Evolutionary conservation across 2,888 invertebrate species (phyloP).

Genomic region (Lithophane semibrunnea): DNA sequence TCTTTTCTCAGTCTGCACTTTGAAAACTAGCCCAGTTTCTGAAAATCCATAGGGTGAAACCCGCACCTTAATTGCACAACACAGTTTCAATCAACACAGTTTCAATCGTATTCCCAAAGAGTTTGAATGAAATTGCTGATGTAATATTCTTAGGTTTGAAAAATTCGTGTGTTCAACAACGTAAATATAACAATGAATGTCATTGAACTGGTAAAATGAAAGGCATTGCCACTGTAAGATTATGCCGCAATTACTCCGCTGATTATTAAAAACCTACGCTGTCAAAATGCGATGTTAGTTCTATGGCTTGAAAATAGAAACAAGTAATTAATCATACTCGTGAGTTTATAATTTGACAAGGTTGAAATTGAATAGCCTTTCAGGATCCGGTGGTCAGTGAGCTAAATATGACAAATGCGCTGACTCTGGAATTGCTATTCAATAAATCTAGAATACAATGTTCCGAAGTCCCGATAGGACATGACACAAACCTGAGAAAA

Average conservation of each 20-base stretch:
- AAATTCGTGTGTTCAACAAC: too few relatives aligned
- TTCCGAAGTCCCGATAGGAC: neutral
- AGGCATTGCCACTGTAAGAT: neutral
- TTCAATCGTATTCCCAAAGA: neutral
- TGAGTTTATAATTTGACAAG: neutral
- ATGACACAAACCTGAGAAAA: neutral
- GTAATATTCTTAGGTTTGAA: too few relatives aligned
- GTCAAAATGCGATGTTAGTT: neutral
- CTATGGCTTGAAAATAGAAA: neutral
- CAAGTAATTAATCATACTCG: neutral
- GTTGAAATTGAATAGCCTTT: conserved; percentile 1
- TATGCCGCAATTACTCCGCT: too few relatives aligned
- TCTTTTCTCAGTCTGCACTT: neutral
- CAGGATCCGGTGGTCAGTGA: neutral
- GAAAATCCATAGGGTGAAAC: neutral
- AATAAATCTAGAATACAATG: conserved; percentile 30
- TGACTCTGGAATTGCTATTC: neutral
- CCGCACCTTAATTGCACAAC: neutral
- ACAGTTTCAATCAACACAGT: too few relatives aligned
- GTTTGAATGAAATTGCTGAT: too few relatives aligned
- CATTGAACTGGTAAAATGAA: neutral
- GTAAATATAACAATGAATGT: neutral
- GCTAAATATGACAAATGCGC: conserved; percentile 17
- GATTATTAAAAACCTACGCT: neutral
- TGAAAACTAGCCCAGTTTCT: neutral